These are phyloP conservation scores for Troilus luridus DNA, from an alignment of 2,888 invertebrate species.

Conservation along the genomic window DNA sequence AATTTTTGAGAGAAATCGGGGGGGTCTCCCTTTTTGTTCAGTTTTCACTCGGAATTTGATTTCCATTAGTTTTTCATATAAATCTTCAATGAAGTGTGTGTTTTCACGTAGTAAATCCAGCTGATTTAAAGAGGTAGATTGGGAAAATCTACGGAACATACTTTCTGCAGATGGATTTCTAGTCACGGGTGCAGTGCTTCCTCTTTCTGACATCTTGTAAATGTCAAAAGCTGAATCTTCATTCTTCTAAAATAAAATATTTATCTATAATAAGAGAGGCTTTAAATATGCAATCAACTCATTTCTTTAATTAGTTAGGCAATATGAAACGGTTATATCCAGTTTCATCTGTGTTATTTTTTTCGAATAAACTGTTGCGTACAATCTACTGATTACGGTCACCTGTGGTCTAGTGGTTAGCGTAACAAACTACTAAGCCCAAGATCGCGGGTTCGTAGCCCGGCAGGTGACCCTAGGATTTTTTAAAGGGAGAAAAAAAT, in stretches of 20 bases:
- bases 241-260: not conserved
- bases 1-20: not conserved
- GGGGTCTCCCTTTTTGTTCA: rapidly evolving
- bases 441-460: no score
- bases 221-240: not conserved
- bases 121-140: not conserved
- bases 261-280: not conserved
- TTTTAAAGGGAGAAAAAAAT: no score
- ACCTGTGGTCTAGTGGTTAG: no score
- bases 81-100: not conserved
- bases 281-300: not conserved
- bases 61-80: not conserved
- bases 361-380: no score
- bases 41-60: not conserved
- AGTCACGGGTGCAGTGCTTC: constrained; percentile 14
- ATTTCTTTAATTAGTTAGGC: not conserved
- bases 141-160: not conserved
- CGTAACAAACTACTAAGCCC: no score
- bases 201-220: not conserved
- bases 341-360: no score
- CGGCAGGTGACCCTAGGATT: no score
- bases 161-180: not conserved
- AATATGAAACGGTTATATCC: no score
- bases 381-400: no score
- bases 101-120: not conserved